These are phyloP conservation scores for Odobenus rosmarus DNA, from an alignment of 2,113 vertebrate species.

Conservation along the genomic window DNA sequence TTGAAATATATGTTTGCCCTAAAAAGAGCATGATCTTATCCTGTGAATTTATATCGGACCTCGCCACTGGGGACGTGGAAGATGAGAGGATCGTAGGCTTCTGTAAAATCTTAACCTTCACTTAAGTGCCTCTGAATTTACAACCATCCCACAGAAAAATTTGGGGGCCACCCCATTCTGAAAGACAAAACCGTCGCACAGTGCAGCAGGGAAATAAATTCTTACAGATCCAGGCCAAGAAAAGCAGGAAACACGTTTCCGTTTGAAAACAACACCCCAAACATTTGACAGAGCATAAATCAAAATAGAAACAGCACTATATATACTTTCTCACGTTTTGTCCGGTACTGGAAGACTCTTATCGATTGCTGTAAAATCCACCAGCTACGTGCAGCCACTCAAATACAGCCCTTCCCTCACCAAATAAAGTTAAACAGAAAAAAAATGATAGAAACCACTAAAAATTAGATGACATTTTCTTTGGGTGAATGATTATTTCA, in stretches of 20 bases:
- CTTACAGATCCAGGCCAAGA: background rate
- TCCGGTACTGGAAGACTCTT: background rate
- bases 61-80: background rate
- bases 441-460: background rate
- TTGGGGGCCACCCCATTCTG: background rate
- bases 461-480: background rate
- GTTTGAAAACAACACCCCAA: background rate
- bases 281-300: slow-evolving; percentile 24
- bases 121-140: background rate
- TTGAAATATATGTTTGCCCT: background rate
- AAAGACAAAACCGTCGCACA: background rate
- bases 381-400: background rate
- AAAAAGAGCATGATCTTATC: background rate
- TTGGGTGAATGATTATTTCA: background rate
- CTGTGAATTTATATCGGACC: background rate
- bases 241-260: slow-evolving; percentile 54
- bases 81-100: background rate
- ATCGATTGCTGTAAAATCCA: background rate
- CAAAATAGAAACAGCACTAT: background rate
- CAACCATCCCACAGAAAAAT: background rate
- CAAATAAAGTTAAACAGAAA: background rate
- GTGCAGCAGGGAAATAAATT: background rate
- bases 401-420: background rate
- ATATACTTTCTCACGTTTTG: background rate
- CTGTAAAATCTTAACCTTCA: background rate